These are phyloP conservation scores for Campopleginae sp. DNA, from an alignment of 2,888 invertebrate species.

Conservation along the genomic window DNA sequence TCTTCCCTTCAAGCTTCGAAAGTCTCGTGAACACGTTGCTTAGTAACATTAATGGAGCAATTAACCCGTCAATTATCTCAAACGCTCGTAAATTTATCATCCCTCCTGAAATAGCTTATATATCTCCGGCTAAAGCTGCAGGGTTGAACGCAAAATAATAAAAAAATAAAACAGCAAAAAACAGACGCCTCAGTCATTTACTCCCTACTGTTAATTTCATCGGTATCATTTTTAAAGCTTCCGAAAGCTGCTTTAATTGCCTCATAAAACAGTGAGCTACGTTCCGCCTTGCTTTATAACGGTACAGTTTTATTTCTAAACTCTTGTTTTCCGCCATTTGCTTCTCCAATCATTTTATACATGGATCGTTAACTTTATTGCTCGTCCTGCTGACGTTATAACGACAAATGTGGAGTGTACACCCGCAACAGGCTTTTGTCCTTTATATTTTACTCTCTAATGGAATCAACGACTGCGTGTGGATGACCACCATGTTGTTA, in stretches of 20 bases:
- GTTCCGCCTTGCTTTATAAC: conserved; percentile 61
- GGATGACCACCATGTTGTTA: not conserved
- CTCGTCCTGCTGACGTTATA: conserved; percentile 44
- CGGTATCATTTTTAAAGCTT: conserved; percentile 73
- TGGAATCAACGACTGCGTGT: not conserved
- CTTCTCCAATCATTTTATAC: conserved; percentile 39
- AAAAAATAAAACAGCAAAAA: conserved; percentile 19
- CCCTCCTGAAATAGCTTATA: conserved; percentile 31
- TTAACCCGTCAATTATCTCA: conserved; percentile 63
- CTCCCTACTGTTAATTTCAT: conserved; percentile 46
- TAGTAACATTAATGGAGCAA: conserved; percentile 62
- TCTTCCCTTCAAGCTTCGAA: conserved; percentile 6
- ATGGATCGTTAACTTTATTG: conserved; percentile 43
- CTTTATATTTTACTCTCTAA: not conserved
- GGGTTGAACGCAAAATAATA: conserved; percentile 3
- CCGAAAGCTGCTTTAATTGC: conserved; percentile 72
- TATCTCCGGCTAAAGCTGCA: not conserved
- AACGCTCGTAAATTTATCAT: conserved; percentile 62
- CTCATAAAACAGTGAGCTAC: conserved; percentile 72
- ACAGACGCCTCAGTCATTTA: conserved; percentile 39
- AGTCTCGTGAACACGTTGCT: conserved; percentile 53
- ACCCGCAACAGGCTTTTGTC: conserved; percentile 22
- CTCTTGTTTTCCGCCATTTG: conserved; percentile 57
- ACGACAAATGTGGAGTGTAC: conserved; percentile 37
- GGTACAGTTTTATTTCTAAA: conserved; percentile 47